Conservation (phyloP, 2,113 vertebrate genomes). For the Heterocephalus glaber region DNA sequence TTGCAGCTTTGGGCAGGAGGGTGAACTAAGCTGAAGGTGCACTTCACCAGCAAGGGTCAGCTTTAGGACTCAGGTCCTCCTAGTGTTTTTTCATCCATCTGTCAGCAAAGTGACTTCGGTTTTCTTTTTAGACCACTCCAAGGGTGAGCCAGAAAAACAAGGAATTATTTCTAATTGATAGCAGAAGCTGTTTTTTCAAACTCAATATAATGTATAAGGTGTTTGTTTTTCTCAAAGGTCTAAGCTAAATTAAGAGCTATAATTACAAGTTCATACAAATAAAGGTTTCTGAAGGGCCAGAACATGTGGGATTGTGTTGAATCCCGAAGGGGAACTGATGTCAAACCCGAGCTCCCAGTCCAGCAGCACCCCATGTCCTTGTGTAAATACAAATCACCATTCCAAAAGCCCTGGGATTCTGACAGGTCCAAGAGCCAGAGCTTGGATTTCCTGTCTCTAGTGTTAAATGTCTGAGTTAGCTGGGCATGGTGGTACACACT, state of each 20-base stretch:
- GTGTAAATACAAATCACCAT: background rate
- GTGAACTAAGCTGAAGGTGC: constrained; percentile 35
- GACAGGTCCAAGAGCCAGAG: background rate
- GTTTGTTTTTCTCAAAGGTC: constrained; percentile 65
- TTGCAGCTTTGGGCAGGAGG: constrained; percentile 52
- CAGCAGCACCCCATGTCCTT: background rate
- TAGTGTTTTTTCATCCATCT: constrained; percentile 10
- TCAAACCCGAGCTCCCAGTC: background rate
- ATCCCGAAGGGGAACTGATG: background rate
- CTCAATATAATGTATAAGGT: constrained; percentile 15
- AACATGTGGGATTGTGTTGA: constrained; percentile 59
- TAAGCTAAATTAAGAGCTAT: constrained; percentile 63
- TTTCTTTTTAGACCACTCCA: constrained; percentile 67
- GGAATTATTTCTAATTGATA: constrained; percentile 69
- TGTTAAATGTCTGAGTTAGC: background rate
- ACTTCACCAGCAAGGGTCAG: constrained; percentile 63
- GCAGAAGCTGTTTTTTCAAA: constrained; percentile 72
- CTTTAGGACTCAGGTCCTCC: constrained; percentile 10
- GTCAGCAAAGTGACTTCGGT: constrained; percentile 50
- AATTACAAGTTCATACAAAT: constrained; percentile 71
- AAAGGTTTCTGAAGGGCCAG: constrained; percentile 72
- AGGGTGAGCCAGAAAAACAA: constrained; percentile 63
- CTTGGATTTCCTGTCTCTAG: background rate
- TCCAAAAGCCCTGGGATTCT: background rate
- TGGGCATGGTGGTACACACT: background rate